Evolutionary conservation across 2,113 vertebrate species (phyloP).

Genomic region (Protobothrops mucrosquamatus): DNA sequence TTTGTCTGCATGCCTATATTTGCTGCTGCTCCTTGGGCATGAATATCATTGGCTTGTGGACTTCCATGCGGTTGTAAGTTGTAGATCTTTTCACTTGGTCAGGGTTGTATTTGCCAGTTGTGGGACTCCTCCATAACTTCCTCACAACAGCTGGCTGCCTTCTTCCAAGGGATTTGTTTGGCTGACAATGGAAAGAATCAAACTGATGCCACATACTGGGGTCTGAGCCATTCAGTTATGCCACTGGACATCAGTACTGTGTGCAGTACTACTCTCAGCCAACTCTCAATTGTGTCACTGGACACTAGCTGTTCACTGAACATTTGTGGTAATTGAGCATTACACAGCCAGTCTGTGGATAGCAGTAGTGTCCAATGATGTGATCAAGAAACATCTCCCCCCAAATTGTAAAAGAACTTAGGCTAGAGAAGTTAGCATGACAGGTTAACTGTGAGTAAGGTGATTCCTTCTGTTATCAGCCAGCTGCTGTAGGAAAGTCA

Average conservation of each 20-base stretch:
- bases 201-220: not conserved
- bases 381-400: not conserved
- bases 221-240: not conserved
- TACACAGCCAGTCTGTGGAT: not conserved
- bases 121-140: not conserved
- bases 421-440: not conserved
- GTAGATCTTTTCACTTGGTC: not conserved
- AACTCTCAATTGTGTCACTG: not conserved
- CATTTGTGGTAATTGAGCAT: not conserved
- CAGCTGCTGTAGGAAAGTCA: not conserved
- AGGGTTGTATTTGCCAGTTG: not conserved
- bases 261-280: not conserved
- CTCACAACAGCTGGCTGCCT: not conserved
- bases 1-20: not conserved
- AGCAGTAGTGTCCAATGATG: not conserved
- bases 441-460: not conserved
- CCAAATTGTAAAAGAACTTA: not conserved
- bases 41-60: not conserved
- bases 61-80: not conserved
- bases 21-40: not conserved
- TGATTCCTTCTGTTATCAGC: not conserved
- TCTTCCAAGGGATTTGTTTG: not conserved
- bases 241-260: not conserved
- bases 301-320: not conserved
- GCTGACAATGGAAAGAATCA: not conserved